Evolutionary conservation across 2,888 invertebrate species (phyloP).

Genomic region (Vannuccia rotundouncinata): DNA sequence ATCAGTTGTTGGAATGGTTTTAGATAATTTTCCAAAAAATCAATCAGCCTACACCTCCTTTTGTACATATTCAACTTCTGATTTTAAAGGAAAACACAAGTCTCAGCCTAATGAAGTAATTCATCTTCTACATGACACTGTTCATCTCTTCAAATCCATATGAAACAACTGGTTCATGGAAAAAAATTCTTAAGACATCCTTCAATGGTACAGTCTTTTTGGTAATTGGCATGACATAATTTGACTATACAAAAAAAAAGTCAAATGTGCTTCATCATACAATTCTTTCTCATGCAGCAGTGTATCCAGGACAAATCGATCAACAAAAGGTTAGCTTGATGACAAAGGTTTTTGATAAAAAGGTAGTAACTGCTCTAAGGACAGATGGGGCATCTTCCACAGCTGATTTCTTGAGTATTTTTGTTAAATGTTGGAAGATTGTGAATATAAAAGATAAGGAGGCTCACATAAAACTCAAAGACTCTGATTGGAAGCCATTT

Average conservation of each 20-base stretch:
- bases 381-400: not conserved
- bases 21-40: too few relatives aligned
- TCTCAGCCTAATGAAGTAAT: not conserved
- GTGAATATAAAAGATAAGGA: not conserved
- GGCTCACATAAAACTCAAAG: not conserved
- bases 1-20: too few relatives aligned
- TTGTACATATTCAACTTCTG: too few relatives aligned
- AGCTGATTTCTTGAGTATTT: not conserved
- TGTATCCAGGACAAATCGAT: not conserved
- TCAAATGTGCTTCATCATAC: not conserved
- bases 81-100: not conserved
- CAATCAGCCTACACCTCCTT: too few relatives aligned
- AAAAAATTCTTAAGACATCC: too few relatives aligned
- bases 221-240: not conserved
- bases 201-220: not conserved
- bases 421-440: constrained; percentile 13
- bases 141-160: too few relatives aligned
- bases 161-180: too few relatives aligned
- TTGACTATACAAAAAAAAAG: not conserved
- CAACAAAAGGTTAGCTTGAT: not conserved
- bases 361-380: not conserved
- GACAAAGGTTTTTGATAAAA: constrained; percentile 21
- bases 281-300: not conserved
- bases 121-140: not conserved
- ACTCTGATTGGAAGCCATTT: not conserved